Evolutionary conservation across 2,888 invertebrate species (phyloP), one percentile per base, ranked within the genome.

Genomic region (Apoda limacodes): DNA sequence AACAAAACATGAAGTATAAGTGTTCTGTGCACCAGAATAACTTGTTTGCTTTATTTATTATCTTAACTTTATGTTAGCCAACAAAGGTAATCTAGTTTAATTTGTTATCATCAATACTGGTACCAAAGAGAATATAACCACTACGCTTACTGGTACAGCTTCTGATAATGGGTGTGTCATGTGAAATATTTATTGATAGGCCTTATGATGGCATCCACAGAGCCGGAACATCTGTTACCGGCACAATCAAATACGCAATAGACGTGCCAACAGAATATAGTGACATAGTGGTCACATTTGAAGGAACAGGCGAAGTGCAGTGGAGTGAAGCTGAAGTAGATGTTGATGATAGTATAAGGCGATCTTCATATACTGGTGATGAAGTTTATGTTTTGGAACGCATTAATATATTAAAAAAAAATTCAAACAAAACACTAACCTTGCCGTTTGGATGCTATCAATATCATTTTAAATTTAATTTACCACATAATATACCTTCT

Each of bases 401-500:
- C 2, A 30, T 39, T 4, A 43, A 32, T 14, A 21, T 51, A 10
- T 26, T 45, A 5, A 43, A 19, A 3, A 28, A 2, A n/a, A 2
- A 10, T 13, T n/a, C 2, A 13, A 14, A 28, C n/a, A n/a, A n/a
- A n/a, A n/a, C n/a, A 20, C 9, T 2, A 5, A n/a, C 14, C n/a
- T 3, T 28, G 13, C 24, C 24, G n/a, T 15, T 22, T 6, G 48
- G 46, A 13, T 24, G 31, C 0, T 39, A 46, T 14, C 42, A 45
- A 17, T 28, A 23, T 15, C 30, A 37, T 4, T 50, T 53, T 21
- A 25, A 24, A n/a, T 52, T 52, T 21, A 5, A 27, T 4, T 25
- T 53, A 6, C 53, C 52, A 3, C 24, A 32, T 5, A 34, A 46
- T 10, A 43, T 52, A 22, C 55, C 55, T 5, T 38, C 52, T 4